Base-by-base conservation (phyloP, 2,797 vertebrate species). In the Trachops cirrhosus region DNA sequence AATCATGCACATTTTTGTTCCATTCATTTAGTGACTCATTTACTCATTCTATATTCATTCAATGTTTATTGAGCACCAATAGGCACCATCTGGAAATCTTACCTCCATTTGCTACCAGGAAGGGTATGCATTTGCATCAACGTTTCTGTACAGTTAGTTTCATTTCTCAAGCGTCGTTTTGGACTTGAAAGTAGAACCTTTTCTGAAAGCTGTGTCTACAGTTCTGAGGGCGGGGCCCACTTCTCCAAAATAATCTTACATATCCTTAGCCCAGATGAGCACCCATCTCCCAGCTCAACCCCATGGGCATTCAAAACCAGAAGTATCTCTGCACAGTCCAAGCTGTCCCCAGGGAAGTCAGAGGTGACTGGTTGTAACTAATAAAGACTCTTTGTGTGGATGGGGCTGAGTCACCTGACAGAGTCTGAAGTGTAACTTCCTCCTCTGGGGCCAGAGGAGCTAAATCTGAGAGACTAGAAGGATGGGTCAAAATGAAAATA, bases 311-410 rank as follows among this genome's bases (percentile, higher is more conserved):
- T 91, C 29, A 21, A 57, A 77, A 86, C 52, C 41, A 9, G 21
- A 57, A 59, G 79, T 34, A 52, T 54, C 70, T 48, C 41, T 77
- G 70, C 3, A 22, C 24, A 44, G 75, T 67, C 26, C 0, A 1
- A 0, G 16, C 24, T 82, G 46, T 94, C 79, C 62, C 39, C 39
- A 24, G 50, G 68, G 93, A 85, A 92, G 64, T 59, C 39, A 21
- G 92, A 94, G 92, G 14, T 0, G 2, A 32, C 82, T 48, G 62
- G 82, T 41, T 79, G 9, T 24, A 71, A 64, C 67, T 74, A 85
- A 95, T 96, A 95, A 96, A 79, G 87, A 88, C 85, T 64, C 52
- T 87, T 48, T 95, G 88, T 95, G 88, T 86, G 24, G 11, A 29
- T 48, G 39, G 34, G 26, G 57, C 73, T 54, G 54, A 92, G 68